These are phyloP conservation scores for Papilio machaon DNA, from an alignment of 1,140 invertebrate species.

Conservation along the genomic window DNA sequence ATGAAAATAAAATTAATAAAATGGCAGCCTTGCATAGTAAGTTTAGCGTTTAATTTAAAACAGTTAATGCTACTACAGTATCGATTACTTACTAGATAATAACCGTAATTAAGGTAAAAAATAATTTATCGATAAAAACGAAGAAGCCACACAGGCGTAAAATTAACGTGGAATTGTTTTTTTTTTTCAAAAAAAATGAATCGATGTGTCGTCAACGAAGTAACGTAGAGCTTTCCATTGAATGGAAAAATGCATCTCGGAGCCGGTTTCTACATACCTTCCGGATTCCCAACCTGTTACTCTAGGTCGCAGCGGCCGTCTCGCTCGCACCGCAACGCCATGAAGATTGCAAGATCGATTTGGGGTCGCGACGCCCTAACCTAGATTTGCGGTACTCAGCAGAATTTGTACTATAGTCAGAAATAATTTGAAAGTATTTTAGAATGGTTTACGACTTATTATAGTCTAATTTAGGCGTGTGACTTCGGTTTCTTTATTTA, in stretches of 20 bases:
- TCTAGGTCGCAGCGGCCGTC: conserved; percentile 75
- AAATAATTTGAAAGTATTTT: conserved; percentile 44
- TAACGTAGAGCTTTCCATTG: conserved; percentile 78
- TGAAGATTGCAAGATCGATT: conserved; percentile 63
- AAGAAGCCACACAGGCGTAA: background rate
- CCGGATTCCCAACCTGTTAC: conserved; percentile 80
- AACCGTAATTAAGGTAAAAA: too few species aligned
- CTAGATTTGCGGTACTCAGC: conserved; percentile 68
- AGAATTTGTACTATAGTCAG: conserved; percentile 63
- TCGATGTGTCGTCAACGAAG: conserved; percentile 56
- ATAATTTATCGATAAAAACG: background rate
- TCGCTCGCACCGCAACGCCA: conserved; percentile 55
- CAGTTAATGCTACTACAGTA: too few species aligned
- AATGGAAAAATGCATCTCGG: conserved; percentile 78
- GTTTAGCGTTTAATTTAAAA: too few species aligned
- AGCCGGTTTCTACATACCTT: conserved; percentile 79
- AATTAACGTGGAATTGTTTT: background rate
- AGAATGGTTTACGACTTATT: background rate
- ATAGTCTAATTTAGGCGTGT: background rate
- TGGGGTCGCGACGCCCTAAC: conserved; percentile 79
- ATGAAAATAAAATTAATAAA: too few species aligned
- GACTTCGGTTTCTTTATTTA: background rate
- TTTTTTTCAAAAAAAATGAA: conserved; percentile 51
- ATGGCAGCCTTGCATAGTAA: too few species aligned
- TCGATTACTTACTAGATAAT: too few species aligned